These are phyloP conservation scores for Lepus townsendii DNA, from an alignment of 2,797 vertebrate genomes.

Conservation along the genomic window DNA sequence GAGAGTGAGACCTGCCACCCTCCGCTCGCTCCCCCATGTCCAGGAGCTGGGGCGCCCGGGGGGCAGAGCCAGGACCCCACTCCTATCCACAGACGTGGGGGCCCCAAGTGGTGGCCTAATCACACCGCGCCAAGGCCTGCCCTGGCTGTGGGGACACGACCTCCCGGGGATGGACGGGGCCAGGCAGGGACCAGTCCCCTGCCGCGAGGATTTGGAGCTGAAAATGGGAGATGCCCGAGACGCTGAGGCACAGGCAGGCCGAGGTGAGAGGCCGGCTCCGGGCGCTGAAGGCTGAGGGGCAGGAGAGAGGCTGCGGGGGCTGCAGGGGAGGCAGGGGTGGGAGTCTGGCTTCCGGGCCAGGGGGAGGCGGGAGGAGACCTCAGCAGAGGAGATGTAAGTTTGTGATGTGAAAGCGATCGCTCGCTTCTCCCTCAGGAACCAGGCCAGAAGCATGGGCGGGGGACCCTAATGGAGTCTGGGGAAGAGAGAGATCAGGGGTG, in stretches of 20 bases:
- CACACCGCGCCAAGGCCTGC: too few species aligned
- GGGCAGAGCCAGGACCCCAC: too few species aligned
- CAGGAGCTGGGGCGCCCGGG: too few species aligned
- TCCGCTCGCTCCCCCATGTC: too few species aligned
- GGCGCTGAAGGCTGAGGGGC: background rate
- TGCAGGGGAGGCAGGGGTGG: too few species aligned
- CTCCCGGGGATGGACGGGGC: background rate
- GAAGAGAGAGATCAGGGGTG: background rate
- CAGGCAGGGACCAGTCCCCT: background rate
- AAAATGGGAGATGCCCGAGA: background rate
- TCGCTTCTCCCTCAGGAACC: background rate
- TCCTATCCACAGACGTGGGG: too few species aligned
- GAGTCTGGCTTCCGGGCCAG: background rate
- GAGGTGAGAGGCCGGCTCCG: background rate
- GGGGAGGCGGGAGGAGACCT: background rate
- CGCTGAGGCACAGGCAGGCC: background rate
- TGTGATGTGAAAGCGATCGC: background rate
- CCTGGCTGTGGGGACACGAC: too few species aligned
- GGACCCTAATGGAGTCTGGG: background rate
- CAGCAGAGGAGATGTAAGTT: background rate
- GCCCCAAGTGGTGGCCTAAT: too few species aligned
- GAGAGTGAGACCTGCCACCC: too few species aligned
- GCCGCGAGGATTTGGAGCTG: background rate
- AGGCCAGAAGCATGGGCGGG: background rate
- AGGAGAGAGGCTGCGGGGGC: background rate